phyloP scores from a whole-genome alignment of 2,888 invertebrate species.

The Noctuana brunneofusca region DNA sequence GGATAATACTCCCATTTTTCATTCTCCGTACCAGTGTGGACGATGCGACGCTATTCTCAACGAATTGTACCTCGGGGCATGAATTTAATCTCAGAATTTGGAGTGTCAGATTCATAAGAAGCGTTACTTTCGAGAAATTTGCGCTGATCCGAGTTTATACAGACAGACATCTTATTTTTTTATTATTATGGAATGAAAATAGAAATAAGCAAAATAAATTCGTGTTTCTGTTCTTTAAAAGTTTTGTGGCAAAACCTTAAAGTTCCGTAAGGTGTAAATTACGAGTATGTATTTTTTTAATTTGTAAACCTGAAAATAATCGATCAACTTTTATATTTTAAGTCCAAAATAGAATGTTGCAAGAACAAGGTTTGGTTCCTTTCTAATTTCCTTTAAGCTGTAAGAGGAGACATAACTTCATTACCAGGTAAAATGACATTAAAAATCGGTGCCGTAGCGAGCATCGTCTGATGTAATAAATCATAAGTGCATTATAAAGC shows the following conservation, averaged over 20 bases:
- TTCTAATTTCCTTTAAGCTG: slow-evolving; percentile 14
- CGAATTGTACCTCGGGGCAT: slow-evolving; percentile 77
- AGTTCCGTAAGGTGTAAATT: too few relatives aligned
- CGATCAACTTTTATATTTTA: not conserved
- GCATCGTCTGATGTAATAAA: slow-evolving; percentile 64
- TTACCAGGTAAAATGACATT: slow-evolving; percentile 46
- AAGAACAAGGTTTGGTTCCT: not conserved
- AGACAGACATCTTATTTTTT: slow-evolving; percentile 49
- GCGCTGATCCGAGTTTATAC: slow-evolving; percentile 50
- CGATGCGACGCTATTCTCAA: slow-evolving; percentile 69
- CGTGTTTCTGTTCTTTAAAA: too few relatives aligned
- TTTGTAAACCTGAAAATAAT: not conserved
- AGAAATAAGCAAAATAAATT: slow-evolving; percentile 1
- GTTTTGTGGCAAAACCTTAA: too few relatives aligned
- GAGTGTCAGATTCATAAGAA: slow-evolving; percentile 74
- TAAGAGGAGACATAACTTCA: slow-evolving; percentile 39
- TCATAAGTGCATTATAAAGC: slow-evolving; percentile 69
- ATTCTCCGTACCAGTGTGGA: slow-evolving; percentile 67
- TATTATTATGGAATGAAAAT: slow-evolving; percentile 1
- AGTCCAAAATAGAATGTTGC: not conserved
- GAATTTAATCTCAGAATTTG: slow-evolving; percentile 79
- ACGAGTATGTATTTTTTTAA: not conserved
- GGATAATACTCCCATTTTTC: slow-evolving; percentile 76
- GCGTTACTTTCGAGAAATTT: slow-evolving; percentile 60
- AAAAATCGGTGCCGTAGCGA: slow-evolving; percentile 51